These are phyloP conservation scores for Carposina sasakii DNA, from an alignment of 1,140 invertebrate genomes.

Conservation along the genomic window DNA sequence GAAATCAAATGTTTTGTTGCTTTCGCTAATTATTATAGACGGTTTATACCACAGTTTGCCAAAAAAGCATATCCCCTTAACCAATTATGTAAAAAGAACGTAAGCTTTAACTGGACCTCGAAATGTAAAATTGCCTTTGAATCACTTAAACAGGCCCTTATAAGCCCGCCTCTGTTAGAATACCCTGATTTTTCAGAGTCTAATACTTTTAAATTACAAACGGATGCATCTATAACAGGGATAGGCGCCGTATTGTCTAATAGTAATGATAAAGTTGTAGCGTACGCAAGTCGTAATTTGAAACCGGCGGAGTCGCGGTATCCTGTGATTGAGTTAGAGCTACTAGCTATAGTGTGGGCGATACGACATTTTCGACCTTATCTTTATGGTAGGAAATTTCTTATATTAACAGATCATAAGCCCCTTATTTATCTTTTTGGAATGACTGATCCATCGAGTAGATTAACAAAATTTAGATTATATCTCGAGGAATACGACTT, in stretches of 20 bases:
- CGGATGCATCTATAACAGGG: neutral
- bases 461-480: neutral
- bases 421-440: neutral
- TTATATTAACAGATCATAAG: neutral
- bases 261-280: slow-evolving; percentile 23
- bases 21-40: slow-evolving; percentile 16
- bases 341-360: slow-evolving; percentile 54
- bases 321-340: slow-evolving; percentile 52
- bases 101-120: slow-evolving; percentile 1
- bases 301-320: slow-evolving; percentile 48
- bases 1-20: slow-evolving; percentile 15
- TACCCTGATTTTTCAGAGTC: neutral
- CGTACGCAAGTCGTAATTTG: slow-evolving; percentile 54
- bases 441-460: neutral
- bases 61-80: slow-evolving; percentile 9
- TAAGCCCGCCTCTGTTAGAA: neutral
- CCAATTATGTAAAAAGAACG: slow-evolving; percentile 11
- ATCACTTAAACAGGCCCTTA: neutral
- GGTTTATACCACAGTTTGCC: slow-evolving; percentile 11
- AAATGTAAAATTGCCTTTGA: neutral
- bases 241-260: neutral
- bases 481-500: neutral
- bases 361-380: slow-evolving; percentile 26
- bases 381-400: slow-evolving; percentile 17
- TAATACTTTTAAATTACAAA: neutral